Evolutionary conservation across 1,140 invertebrate species (phyloP).

Genomic region (Leucophenga varia): DNA sequence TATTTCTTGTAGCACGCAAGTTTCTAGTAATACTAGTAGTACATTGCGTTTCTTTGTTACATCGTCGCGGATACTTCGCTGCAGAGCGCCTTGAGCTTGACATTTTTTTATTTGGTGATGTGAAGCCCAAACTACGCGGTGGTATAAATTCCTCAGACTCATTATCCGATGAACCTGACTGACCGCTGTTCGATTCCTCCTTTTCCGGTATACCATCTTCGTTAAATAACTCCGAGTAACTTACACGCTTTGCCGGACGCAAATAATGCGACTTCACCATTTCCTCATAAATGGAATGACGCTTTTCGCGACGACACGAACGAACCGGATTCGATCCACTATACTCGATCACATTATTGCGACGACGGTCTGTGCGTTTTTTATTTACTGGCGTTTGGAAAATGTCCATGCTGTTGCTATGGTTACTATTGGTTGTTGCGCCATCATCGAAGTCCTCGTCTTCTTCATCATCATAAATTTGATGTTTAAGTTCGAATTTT

Average conservation of each 20-base stretch:
- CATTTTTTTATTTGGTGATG: constrained; percentile 6
- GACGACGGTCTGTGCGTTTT: constrained; percentile 18
- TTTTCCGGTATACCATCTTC: constrained; percentile 39
- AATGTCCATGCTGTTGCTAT: constrained; percentile 44
- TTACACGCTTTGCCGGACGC: constrained; percentile 43
- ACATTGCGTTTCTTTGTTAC: constrained; percentile 7
- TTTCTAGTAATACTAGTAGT: too few species aligned
- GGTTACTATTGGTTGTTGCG: constrained; percentile 48
- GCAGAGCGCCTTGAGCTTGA: not conserved
- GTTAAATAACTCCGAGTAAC: constrained; percentile 54
- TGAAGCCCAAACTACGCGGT: constrained; percentile 12
- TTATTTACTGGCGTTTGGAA: constrained; percentile 43
- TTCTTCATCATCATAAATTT: constrained; percentile 29
- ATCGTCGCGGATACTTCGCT: not conserved
- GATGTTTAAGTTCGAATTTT: constrained; percentile 21
- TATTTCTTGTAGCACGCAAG: constrained; percentile 20
- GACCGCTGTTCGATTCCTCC: constrained; percentile 19
- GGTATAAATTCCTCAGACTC: constrained; percentile 47
- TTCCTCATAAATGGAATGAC: constrained; percentile 49
- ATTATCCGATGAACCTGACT: constrained; percentile 37
- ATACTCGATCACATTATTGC: constrained; percentile 28
- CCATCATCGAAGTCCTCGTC: constrained; percentile 50
- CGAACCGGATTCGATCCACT: constrained; percentile 55
- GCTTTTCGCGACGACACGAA: constrained; percentile 48
- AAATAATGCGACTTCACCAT: constrained; percentile 55